These are phyloP conservation scores for Nephrotoma appendiculata DNA, from an alignment of 2,888 invertebrate species.

Conservation along the genomic window DNA sequence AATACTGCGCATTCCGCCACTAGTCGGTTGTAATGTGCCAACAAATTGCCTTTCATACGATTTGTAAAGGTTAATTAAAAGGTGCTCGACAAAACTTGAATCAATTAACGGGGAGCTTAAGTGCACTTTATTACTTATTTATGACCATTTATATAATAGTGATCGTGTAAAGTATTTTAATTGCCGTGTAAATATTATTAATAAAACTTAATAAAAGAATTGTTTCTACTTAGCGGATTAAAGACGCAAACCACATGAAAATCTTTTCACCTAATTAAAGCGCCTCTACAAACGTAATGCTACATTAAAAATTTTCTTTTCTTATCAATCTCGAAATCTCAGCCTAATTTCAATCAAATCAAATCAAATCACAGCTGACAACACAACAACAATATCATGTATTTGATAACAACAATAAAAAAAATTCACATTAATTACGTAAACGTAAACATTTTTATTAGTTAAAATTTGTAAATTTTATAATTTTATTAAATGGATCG, in stretches of 20 bases:
- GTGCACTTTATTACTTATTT: too few species aligned
- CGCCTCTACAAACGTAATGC: not conserved
- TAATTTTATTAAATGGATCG: not conserved
- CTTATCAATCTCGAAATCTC: not conserved
- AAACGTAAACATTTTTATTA: not conserved
- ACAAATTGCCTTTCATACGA: too few species aligned
- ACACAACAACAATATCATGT: not conserved
- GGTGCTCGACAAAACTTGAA: too few species aligned
- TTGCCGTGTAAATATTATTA: too few species aligned
- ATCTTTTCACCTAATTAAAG: not conserved
- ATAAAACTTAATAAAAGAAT: too few species aligned
- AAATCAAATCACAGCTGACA: not conserved
- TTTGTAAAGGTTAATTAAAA: too few species aligned
- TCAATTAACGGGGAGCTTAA: too few species aligned
- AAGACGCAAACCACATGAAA: not conserved
- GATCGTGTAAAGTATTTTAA: too few species aligned
- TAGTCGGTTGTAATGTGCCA: too few species aligned
- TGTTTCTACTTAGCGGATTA: not conserved
- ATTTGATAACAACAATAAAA: not conserved
- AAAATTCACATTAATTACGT: not conserved
- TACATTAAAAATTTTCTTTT: not conserved
- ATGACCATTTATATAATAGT: too few species aligned
- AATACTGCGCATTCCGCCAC: too few species aligned
- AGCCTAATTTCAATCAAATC: not conserved
- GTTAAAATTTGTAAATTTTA: not conserved